phyloP scores from a whole-genome alignment of 1,140 invertebrate species.

The Colletes latitarsis region DNA sequence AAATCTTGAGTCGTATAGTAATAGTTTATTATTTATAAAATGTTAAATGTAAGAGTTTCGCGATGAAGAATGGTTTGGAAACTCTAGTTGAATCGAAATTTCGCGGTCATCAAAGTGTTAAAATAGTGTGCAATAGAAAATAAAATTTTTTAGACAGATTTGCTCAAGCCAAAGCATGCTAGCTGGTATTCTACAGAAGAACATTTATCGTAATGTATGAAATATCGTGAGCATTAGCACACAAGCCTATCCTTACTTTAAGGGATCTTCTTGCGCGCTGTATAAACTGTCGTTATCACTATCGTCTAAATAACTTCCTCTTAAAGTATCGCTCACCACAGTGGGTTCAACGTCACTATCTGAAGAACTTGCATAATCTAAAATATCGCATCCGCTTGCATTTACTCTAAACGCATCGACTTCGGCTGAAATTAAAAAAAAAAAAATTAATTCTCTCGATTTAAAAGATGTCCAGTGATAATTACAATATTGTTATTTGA shows the following conservation, averaged over 20 bases:
- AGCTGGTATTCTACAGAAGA: constrained; percentile 57
- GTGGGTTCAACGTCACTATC: constrained; percentile 87
- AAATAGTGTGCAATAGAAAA: not conserved
- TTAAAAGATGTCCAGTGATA: not conserved
- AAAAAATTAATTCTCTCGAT: not conserved
- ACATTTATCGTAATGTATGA: not conserved
- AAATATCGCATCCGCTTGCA: constrained; percentile 82
- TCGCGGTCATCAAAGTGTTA: no score
- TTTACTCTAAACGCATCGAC: constrained; percentile 83
- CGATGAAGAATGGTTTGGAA: no score
- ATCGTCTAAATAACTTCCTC: constrained; percentile 86
- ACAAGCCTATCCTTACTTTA: constrained; percentile 84
- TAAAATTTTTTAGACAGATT: constrained; percentile 4
- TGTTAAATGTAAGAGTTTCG: no score
- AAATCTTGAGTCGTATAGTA: no score
- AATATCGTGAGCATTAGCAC: not conserved
- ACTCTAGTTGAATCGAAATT: no score
- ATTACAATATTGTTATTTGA: constrained; percentile 15
- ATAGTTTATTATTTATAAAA: no score
- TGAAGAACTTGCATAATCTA: constrained; percentile 88
- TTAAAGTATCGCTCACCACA: constrained; percentile 85
- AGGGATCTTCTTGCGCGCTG: constrained; percentile 88
- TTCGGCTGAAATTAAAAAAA: constrained; percentile 78
- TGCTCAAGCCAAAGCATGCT: constrained; percentile 72
- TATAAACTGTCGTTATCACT: constrained; percentile 90